Evolutionary conservation across 2,113 vertebrate genomes (phyloP), one percentile per base, ranked within the genome.

Genomic region (Ramphastos sulfuratus): DNA sequence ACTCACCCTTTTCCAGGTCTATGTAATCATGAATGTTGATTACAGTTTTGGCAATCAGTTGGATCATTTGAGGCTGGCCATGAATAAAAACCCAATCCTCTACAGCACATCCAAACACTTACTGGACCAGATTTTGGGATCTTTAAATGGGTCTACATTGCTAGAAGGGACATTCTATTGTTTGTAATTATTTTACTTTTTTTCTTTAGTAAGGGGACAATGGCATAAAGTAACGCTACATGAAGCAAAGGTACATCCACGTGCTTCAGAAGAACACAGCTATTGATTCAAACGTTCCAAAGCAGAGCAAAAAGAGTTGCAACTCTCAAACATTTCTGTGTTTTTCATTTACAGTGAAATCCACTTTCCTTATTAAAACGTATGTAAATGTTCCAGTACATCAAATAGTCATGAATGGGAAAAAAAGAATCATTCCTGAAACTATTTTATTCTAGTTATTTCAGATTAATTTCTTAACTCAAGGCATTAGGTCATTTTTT

Each of bases 381-480:
- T 83, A 44, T 1, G 1, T 27, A 48, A 84, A 39, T 2, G 73
- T 67, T 86, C n/a, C 50, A 88, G 37, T 25, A 50, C 8, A 80
- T 58, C 31, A 56, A 64, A 56, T n/a, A 78, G 44, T 25, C 15
- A 85, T 11, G 6, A 24, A 50, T 37, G 25, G 1, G 4, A 59
- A 63, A 69, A n/a, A 42, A 64, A 33, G 27, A 52, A 52, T 52
- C 24, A 24, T 52, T 8, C 8, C 20, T 52, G 7, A 37, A 37
- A 4, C 3, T 25, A 12, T 42, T 28, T 90, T 82, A 59, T 73
- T 80, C 72, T 63, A 67, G 23, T 89, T 90, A 82, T 87, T 94
- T 90, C 23, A 82, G 55, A 92, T 85, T 84, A 89, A 89, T 94
- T 92, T 92, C 72, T 56, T 85, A 90, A 86, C 77, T 93, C 33